Evolutionary conservation across 2,113 vertebrate genomes (phyloP), one percentile per base, ranked within the genome.

Genomic region (Brachypteracias leptosomus): DNA sequence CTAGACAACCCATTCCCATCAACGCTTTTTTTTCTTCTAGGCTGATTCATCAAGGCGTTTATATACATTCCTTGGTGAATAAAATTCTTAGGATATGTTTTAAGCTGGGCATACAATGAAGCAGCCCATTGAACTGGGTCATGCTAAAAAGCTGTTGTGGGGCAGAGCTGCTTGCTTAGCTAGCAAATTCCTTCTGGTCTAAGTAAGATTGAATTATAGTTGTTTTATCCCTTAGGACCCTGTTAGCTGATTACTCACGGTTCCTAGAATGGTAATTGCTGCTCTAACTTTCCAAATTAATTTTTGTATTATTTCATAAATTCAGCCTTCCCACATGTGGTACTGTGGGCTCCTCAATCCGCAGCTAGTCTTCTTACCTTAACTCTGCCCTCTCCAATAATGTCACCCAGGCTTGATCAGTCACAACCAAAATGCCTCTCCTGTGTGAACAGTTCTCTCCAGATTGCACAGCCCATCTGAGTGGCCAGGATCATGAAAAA

Each of bases 1-100:
- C 38, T 98, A 98, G 63, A 83, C 40, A 40, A 18, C 28, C 42
- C 72, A 13, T 7, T 77, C 38, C 84, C 54, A 36, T 9, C 40
- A 80, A 42, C 28, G 36, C 15, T 67, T 79, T 47, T 74, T 86
- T n/a, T 78, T 54, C 42, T 86, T 20, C 47, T 31, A 47, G 29
- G 16, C 15, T 52, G 59, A 67, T 28, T 84, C 57, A 74, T 40
- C 31, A 83, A 59, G 10, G n/a, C 59, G 46, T 88, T 91, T 59
- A 72, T 11, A 33, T 10, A 31, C 12, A 28, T 28, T 80, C 14
- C 33, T 68, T 47, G 31, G 29, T 66, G 14, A 80, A 63, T 9
- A 63, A 28, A 35, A 78, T 79, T 47, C 71, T 35, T 42, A 28
- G 25, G 35, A 46, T 59, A n/a, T 20, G 24, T n/a, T 76, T 79